These are phyloP conservation scores for Leucania comma DNA, from an alignment of 2,888 invertebrate species.

Conservation along the genomic window DNA sequence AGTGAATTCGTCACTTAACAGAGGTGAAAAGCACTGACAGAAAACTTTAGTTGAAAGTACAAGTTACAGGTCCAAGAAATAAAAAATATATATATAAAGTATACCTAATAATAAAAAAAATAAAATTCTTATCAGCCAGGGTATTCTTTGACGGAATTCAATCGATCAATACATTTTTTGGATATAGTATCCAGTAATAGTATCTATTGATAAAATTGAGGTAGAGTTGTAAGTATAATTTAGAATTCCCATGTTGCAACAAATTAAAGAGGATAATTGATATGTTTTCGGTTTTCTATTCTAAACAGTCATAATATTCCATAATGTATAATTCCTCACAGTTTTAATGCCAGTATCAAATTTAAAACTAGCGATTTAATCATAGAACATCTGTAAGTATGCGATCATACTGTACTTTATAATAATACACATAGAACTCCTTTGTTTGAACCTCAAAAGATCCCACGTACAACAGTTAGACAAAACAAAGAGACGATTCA, in stretches of 20 bases:
- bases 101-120: too few species aligned
- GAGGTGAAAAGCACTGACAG: too few species aligned
- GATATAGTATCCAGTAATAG: too few species aligned
- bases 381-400: not conserved
- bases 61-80: too few species aligned
- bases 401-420: not conserved
- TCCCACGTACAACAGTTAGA: slow-evolving; percentile 11
- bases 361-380: not conserved
- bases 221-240: not conserved
- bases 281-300: not conserved
- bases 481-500: slow-evolving; percentile 14
- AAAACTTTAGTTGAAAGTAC: too few species aligned
- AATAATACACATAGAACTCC: not conserved
- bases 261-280: not conserved
- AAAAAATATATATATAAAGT: too few species aligned
- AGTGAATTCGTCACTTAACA: too few species aligned
- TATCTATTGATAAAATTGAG: too few species aligned
- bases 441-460: slow-evolving; percentile 13
- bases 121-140: too few species aligned
- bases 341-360: not conserved
- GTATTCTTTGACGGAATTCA: too few species aligned
- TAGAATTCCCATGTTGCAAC: not conserved
- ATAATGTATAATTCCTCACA: not conserved
- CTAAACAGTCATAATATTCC: not conserved
- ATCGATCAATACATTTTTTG: too few species aligned